Conservation (phyloP, 2,113 vertebrate genomes). For the Microtus pennsylvanicus region DNA sequence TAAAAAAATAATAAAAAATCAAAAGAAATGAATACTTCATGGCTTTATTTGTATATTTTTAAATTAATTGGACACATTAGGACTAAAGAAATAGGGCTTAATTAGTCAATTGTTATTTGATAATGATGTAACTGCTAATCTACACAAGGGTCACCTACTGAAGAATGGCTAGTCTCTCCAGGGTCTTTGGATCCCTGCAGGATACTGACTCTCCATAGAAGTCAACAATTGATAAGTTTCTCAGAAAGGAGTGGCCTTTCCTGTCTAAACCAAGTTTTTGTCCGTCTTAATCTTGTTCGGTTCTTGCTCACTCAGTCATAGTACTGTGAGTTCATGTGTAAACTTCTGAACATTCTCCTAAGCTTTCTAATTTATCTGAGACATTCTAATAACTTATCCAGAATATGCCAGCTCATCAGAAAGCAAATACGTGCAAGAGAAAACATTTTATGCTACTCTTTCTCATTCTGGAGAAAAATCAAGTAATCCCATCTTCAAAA, state of each 20-base stretch:
- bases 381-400: neutral
- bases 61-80: conserved; percentile 11
- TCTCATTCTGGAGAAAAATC: neutral
- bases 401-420: neutral
- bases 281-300: no score
- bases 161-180: no score
- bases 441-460: neutral
- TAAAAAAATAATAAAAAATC: no score
- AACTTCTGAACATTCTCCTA: neutral
- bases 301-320: neutral
- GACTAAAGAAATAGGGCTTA: neutral
- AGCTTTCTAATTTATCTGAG: neutral
- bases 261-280: neutral
- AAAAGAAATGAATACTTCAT: conserved; percentile 39
- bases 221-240: no score
- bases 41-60: neutral
- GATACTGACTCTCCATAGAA: no score
- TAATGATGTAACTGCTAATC: conserved; percentile 4
- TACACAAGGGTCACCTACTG: neutral
- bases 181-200: no score
- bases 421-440: neutral
- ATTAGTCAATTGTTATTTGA: conserved; percentile 11
- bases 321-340: no score
- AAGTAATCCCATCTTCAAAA: neutral
- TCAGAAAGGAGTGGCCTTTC: neutral